Evolutionary conservation across 2,888 invertebrate genomes (phyloP).

Genomic region (Amphipoea lucens): DNA sequence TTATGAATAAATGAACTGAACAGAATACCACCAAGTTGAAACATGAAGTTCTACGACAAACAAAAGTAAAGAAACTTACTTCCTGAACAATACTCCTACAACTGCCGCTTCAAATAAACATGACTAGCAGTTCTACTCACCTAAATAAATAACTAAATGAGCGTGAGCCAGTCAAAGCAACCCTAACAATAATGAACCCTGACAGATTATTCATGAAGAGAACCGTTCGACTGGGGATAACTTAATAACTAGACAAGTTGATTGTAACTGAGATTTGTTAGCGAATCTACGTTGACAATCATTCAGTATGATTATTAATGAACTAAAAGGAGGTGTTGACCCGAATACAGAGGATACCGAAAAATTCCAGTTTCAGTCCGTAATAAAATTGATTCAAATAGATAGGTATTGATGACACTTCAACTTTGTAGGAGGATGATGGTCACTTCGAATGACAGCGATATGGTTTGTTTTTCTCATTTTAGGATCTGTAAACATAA

Average conservation of each 20-base stretch:
- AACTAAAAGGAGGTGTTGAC: background rate
- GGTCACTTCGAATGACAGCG: background rate
- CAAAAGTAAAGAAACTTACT: background rate
- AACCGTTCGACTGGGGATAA: slow-evolving; percentile 40
- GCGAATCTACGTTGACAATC: slow-evolving; percentile 3
- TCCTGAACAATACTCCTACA: slow-evolving; percentile 10
- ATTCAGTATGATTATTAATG: slow-evolving; percentile 13
- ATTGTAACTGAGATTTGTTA: slow-evolving; percentile 28
- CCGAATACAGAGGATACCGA: background rate
- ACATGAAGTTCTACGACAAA: background rate
- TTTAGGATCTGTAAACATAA: too few relatives aligned
- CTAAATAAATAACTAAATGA: slow-evolving; percentile 57
- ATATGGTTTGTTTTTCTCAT: background rate
- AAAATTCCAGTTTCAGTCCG: background rate
- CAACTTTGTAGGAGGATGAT: background rate
- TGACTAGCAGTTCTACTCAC: slow-evolving; percentile 27
- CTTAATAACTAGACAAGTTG: slow-evolving; percentile 32
- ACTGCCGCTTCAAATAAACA: slow-evolving; percentile 39
- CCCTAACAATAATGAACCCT: slow-evolving; percentile 43
- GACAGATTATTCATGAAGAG: slow-evolving; percentile 61
- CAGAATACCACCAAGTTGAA: background rate
- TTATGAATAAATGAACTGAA: too few relatives aligned
- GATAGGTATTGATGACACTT: background rate
- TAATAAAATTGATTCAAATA: background rate
- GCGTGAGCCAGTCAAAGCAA: slow-evolving; percentile 38